These are phyloP conservation scores for Lacerta bilineata DNA, from an alignment of 2,797 vertebrate species.

Conservation along the genomic window DNA sequence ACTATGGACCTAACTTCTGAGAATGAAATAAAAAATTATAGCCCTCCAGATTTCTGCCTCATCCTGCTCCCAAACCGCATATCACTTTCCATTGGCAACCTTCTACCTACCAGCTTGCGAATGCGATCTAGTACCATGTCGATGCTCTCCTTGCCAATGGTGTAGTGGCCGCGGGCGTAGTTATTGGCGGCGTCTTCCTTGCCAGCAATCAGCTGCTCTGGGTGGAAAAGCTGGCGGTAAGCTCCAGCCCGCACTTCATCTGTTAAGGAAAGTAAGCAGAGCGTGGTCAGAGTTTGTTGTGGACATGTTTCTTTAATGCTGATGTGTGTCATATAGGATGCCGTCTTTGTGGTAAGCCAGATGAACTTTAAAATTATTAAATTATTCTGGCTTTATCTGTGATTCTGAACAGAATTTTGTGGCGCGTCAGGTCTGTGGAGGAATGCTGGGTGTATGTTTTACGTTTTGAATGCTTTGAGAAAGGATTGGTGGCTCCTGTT, in stretches of 20 bases:
- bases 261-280: slow-evolving; percentile 56
- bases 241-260: slow-evolving; percentile 81
- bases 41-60: not conserved
- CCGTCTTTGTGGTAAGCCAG: not conserved
- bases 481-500: too few species aligned
- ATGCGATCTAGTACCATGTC: slow-evolving; percentile 81
- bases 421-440: too few species aligned
- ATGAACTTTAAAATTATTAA: not conserved
- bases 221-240: slow-evolving; percentile 83
- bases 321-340: too few species aligned
- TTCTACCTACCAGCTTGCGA: slow-evolving; percentile 80
- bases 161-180: slow-evolving; percentile 84
- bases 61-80: not conserved
- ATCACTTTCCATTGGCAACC: not conserved
- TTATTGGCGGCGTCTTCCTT: slow-evolving; percentile 86
- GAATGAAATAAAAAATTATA: not conserved
- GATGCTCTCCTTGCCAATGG: slow-evolving; percentile 83
- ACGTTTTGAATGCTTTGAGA: too few species aligned
- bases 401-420: not conserved
- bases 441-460: too few species aligned
- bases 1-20: not conserved
- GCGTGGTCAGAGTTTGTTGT: not conserved
- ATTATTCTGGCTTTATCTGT: not conserved
- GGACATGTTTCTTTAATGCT: not conserved
- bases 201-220: slow-evolving; percentile 83